Evolutionary conservation across 2,113 vertebrate genomes (phyloP).

Genomic region (Dissostichus mawsoni): DNA sequence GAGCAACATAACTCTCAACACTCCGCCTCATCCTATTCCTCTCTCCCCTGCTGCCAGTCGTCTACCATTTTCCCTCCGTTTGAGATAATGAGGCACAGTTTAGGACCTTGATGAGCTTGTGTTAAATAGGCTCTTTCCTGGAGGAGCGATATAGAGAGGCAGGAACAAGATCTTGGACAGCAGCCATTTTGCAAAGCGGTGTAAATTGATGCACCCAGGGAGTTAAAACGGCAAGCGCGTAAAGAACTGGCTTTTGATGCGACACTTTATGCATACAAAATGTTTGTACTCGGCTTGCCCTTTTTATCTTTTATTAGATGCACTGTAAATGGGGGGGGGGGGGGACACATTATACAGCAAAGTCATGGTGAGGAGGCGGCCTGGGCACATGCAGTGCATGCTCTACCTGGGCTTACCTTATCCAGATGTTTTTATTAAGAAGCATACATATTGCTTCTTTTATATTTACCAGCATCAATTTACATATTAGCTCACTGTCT

Average conservation of each 20-base stretch:
- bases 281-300: background rate
- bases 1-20: background rate
- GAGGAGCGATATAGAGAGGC: slow-evolving; percentile 10
- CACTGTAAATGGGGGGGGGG: too few species aligned
- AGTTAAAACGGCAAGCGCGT: slow-evolving; percentile 10
- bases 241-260: background rate
- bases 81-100: slow-evolving; percentile 20
- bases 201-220: slow-evolving; percentile 6
- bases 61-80: background rate
- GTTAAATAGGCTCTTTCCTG: slow-evolving; percentile 21
- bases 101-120: slow-evolving; percentile 21
- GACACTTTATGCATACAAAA: background rate
- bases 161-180: slow-evolving; percentile 21
- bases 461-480: too few species aligned
- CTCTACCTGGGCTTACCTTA: too few species aligned
- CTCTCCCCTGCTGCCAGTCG: background rate
- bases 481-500: background rate
- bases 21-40: background rate
- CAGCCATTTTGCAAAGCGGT: slow-evolving; percentile 30
- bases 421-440: too few species aligned
- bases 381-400: too few species aligned
- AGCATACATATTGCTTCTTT: too few species aligned
- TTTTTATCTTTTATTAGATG: background rate
- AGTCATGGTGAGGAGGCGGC: too few species aligned
- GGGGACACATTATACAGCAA: too few species aligned